These are phyloP conservation scores for Julus scandinavius DNA, from an alignment of 2,888 invertebrate genomes.

Conservation along the genomic window DNA sequence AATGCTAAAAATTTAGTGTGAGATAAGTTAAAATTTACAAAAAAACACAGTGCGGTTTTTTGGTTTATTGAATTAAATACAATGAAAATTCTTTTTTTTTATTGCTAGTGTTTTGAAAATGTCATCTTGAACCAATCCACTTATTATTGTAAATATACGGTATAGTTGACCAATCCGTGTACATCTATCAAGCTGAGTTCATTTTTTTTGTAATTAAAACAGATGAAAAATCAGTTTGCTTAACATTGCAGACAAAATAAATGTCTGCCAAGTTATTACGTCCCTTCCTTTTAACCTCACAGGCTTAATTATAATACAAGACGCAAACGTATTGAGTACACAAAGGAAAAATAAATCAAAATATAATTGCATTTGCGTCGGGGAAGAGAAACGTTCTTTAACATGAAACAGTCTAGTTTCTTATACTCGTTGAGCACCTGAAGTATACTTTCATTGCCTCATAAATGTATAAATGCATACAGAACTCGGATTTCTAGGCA, in stretches of 20 bases:
- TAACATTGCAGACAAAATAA: background rate
- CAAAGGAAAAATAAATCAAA: conserved; percentile 27
- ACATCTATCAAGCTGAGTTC: background rate
- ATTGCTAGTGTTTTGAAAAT: too few species aligned
- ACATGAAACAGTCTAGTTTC: background rate
- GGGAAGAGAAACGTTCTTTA: background rate
- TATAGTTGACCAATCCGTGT: background rate
- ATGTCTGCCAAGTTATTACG: background rate
- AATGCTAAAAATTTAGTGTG: too few species aligned
- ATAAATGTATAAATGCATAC: conserved; percentile 22
- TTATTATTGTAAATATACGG: too few species aligned
- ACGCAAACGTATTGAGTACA: background rate
- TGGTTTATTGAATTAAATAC: too few species aligned
- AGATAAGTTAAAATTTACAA: too few species aligned
- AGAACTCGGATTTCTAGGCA: background rate
- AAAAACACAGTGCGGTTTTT: too few species aligned
- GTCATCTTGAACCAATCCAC: too few species aligned
- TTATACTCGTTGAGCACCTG: background rate
- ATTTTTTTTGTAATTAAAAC: background rate
- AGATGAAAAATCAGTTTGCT: conserved; percentile 18
- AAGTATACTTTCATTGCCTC: background rate
- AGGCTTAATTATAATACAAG: conserved; percentile 7
- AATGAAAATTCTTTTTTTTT: too few species aligned
- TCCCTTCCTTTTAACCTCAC: background rate
- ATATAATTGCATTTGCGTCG: background rate